Evolutionary conservation across 1,140 invertebrate species (phyloP).

Genomic region (Helicoverpa zea): DNA sequence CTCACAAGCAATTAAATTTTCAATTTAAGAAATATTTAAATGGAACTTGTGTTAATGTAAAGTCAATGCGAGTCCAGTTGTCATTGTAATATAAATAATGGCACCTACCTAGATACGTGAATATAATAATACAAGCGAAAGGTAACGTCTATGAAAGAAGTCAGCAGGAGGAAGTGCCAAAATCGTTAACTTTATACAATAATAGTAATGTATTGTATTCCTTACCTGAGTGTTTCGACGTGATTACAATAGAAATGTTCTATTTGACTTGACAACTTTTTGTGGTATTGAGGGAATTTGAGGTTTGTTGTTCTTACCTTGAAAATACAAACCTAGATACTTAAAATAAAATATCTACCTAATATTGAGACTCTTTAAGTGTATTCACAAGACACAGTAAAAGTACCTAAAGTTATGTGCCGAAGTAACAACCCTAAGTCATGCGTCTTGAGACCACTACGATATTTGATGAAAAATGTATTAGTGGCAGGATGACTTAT

Average conservation of each 20-base stretch:
- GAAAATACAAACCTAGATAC: background rate
- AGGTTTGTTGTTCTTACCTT: background rate
- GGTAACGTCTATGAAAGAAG: conserved; percentile 13
- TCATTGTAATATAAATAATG: background rate
- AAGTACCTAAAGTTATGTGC: too few relatives aligned
- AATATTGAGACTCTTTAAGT: background rate
- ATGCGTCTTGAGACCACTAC: too few relatives aligned
- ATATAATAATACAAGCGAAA: conserved; percentile 28
- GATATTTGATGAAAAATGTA: background rate
- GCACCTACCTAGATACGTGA: background rate
- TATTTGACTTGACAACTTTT: background rate
- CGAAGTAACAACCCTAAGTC: too few relatives aligned
- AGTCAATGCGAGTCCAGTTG: background rate
- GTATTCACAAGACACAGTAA: background rate
- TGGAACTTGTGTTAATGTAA: background rate
- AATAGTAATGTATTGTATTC: conserved; percentile 8
- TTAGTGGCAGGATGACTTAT: too few relatives aligned
- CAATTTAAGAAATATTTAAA: background rate
- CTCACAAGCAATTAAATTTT: background rate
- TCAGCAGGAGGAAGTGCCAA: conserved; percentile 48
- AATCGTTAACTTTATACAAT: conserved; percentile 42
- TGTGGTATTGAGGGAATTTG: background rate
- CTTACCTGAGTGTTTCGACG: conserved; percentile 21
- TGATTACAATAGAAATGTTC: conserved; percentile 12
- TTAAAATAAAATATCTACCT: background rate